phyloP scores from a whole-genome alignment of 2,113 vertebrate species.

The Acanthochromis polyacanthus region DNA sequence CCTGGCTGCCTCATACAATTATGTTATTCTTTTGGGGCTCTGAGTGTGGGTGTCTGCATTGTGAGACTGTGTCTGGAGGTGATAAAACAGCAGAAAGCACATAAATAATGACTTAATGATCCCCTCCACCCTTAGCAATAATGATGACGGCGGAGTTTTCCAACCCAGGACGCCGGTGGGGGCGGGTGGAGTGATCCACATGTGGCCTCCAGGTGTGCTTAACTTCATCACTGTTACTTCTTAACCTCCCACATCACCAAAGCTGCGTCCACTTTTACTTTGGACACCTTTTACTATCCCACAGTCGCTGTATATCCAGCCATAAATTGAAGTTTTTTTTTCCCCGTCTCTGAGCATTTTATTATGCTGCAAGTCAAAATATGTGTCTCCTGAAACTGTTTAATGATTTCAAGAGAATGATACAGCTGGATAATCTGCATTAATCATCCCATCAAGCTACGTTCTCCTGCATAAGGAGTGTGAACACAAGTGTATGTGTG shows the following conservation, averaged over 20 bases:
- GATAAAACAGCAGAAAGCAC: constrained; percentile 81
- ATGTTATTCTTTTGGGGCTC: constrained; percentile 72
- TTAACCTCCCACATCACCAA: constrained; percentile 29
- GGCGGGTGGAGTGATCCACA: constrained; percentile 63
- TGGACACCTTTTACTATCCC: background rate
- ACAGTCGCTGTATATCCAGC: background rate
- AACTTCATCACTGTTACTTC: constrained; percentile 23
- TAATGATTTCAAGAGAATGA: background rate
- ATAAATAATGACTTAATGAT: constrained; percentile 86
- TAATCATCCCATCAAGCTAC: constrained; percentile 43
- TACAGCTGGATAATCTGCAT: constrained; percentile 42
- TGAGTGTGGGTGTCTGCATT: constrained; percentile 67
- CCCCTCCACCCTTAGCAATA: constrained; percentile 73
- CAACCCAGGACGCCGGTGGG: constrained; percentile 30
- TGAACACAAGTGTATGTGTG: background rate
- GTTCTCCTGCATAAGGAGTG: background rate
- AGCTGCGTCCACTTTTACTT: constrained; percentile 1
- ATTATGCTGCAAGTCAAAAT: constrained; percentile 6
- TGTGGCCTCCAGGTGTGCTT: constrained; percentile 83
- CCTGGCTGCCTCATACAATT: constrained; percentile 71
- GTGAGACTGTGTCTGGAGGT: constrained; percentile 72
- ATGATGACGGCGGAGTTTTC: constrained; percentile 78
- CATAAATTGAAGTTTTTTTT: background rate
- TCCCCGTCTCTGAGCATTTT: background rate
- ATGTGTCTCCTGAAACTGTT: constrained; percentile 12